phyloP scores from a whole-genome alignment of 2,888 invertebrate genomes.

The Phyllotreta striolata region DNA sequence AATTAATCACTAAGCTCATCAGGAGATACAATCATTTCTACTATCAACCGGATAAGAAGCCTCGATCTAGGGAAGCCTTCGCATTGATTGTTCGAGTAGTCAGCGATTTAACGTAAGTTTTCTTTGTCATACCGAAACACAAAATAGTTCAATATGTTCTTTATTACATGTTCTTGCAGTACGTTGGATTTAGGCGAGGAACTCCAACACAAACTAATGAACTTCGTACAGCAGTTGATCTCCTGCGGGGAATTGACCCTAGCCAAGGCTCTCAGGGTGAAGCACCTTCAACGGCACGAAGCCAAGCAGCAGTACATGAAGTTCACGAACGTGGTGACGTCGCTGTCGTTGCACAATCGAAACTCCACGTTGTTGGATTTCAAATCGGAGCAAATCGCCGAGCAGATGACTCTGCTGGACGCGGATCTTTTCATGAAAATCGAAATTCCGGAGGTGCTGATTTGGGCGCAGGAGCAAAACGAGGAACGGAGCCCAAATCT shows the following conservation, averaged over 20 bases:
- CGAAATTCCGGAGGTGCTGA: slow-evolving; percentile 95
- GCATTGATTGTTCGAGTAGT: slow-evolving; percentile 93
- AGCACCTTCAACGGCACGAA: slow-evolving; percentile 84
- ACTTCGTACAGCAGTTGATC: slow-evolving; percentile 93
- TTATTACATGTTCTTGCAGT: slow-evolving; percentile 60
- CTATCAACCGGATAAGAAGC: slow-evolving; percentile 76
- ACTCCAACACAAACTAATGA: slow-evolving; percentile 84
- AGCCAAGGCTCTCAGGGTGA: slow-evolving; percentile 88
- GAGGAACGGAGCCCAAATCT: slow-evolving; percentile 97
- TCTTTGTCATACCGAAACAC: neutral
- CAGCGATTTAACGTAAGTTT: slow-evolving; percentile 91
- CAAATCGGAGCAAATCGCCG: slow-evolving; percentile 94
- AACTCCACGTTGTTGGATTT: slow-evolving; percentile 83
- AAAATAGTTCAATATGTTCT: no score
- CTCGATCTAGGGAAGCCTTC: slow-evolving; percentile 86
- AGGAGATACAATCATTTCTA: slow-evolving; percentile 80
- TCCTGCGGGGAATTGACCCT: slow-evolving; percentile 90
- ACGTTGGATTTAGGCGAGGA: slow-evolving; percentile 84
- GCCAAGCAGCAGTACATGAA: slow-evolving; percentile 52
- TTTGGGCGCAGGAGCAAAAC: slow-evolving; percentile 97
- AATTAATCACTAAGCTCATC: slow-evolving; percentile 85
- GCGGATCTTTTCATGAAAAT: slow-evolving; percentile 95
- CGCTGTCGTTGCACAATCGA: slow-evolving; percentile 55
- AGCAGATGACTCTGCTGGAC: slow-evolving; percentile 97
- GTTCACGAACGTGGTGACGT: slow-evolving; percentile 46